Conservation (phyloP, 2,888 invertebrate genomes). For the Stomorhina lunata region DNA sequence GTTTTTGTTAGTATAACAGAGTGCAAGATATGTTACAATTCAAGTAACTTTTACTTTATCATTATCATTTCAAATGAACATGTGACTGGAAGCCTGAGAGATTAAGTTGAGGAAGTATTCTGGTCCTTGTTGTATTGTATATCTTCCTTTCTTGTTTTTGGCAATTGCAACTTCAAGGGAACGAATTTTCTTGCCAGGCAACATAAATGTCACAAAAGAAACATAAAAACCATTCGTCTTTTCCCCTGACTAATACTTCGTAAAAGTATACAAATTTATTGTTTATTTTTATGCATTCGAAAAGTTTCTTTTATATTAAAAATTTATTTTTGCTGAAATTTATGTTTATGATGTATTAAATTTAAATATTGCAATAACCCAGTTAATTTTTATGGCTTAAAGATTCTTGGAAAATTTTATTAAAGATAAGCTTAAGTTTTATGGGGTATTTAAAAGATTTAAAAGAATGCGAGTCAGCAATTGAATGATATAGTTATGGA, state of each 20-base stretch:
- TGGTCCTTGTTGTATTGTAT: background rate
- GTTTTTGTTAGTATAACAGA: no score
- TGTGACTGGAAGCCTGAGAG: background rate
- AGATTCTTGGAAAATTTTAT: no score
- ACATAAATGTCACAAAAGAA: constrained; percentile 46
- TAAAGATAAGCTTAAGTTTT: no score
- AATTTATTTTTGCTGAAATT: background rate
- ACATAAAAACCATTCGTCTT: constrained; percentile 12
- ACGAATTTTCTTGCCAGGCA: constrained; percentile 3
- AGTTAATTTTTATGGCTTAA: background rate
- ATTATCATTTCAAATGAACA: no score
- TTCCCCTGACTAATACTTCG: background rate
- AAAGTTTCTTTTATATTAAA: background rate
- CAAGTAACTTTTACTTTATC: no score
- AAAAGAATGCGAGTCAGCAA: no score
- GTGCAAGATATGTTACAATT: no score
- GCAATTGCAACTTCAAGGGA: background rate
- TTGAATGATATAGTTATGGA: no score
- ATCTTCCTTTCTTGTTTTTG: background rate
- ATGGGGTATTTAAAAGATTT: no score
- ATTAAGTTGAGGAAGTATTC: background rate
- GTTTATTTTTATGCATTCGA: background rate
- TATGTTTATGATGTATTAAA: constrained; percentile 13
- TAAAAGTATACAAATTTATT: background rate
- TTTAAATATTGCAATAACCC: background rate